Percentiles rank a stretch among this genome's conserved stretches.
Conservation (phyloP, 2,888 invertebrate genomes). For the Tachina grossa region DNA sequence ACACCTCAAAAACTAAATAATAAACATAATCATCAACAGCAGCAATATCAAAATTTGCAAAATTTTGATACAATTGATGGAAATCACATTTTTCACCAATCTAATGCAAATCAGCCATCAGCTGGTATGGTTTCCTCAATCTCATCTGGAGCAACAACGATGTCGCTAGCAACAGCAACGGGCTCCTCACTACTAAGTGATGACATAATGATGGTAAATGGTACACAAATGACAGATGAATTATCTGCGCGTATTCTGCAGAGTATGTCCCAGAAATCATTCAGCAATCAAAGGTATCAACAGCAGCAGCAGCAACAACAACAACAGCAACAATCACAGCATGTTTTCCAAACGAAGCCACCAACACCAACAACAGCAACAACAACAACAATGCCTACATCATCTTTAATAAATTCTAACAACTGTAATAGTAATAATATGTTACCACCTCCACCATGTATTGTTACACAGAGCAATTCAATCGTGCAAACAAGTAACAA, state of each 20-base stretch:
- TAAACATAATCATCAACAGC: conserved; percentile 69
- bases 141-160: conserved; percentile 29
- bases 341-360: conserved; percentile 63
- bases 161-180: conserved; percentile 52
- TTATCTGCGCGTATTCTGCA: conserved; percentile 82
- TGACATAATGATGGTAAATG: conserved; percentile 82
- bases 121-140: conserved; percentile 68
- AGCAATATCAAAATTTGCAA: conserved; percentile 68
- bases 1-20: conserved; percentile 65
- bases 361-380: conserved; percentile 69
- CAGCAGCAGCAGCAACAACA: conserved; percentile 75
- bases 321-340: conserved; percentile 73
- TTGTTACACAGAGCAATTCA: conserved; percentile 25
- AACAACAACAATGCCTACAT: not conserved
- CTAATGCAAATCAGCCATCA: conserved; percentile 52
- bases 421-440: conserved; percentile 71
- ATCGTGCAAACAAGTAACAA: conserved; percentile 58
- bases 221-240: conserved; percentile 83
- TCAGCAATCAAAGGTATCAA: conserved; percentile 76
- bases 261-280: conserved; percentile 82
- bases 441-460: conserved; percentile 73
- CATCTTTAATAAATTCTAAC: conserved; percentile 29
- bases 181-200: conserved; percentile 77
- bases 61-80: conserved; percentile 70
- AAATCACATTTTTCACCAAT: conserved; percentile 48